phyloP scores from a whole-genome alignment of 2,113 vertebrate species.

The Erpornis zantholeuca region DNA sequence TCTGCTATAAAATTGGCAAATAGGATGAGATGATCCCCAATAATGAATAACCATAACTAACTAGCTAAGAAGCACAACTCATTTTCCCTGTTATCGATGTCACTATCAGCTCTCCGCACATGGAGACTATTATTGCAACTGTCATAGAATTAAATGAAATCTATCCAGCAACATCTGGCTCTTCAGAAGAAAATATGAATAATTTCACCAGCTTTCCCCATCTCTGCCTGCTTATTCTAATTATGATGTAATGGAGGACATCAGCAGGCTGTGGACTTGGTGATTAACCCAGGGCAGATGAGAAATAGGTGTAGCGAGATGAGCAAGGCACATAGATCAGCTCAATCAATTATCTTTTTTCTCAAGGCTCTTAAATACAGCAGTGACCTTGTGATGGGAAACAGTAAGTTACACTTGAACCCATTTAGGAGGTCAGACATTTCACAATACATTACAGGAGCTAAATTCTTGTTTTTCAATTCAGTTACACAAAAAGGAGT shows the following conservation, averaged over 20 bases:
- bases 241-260: slow-evolving; percentile 90
- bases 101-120: slow-evolving; percentile 73
- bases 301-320: slow-evolving; percentile 87
- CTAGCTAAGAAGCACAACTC: background rate
- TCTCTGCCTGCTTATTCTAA: slow-evolving; percentile 80
- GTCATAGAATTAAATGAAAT: slow-evolving; percentile 85
- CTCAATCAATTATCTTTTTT: slow-evolving; percentile 82
- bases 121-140: slow-evolving; percentile 78
- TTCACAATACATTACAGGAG: slow-evolving; percentile 33
- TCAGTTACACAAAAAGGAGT: background rate
- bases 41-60: slow-evolving; percentile 48
- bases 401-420: slow-evolving; percentile 84
- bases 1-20: slow-evolving; percentile 7
- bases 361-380: slow-evolving; percentile 79
- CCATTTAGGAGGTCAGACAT: slow-evolving; percentile 78
- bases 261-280: slow-evolving; percentile 82
- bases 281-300: slow-evolving; percentile 90
- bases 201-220: slow-evolving; percentile 74
- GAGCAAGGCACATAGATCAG: slow-evolving; percentile 81
- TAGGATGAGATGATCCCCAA: background rate
- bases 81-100: slow-evolving; percentile 60
- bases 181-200: slow-evolving; percentile 69
- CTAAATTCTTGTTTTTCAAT: background rate
- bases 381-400: slow-evolving; percentile 85
- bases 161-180: slow-evolving; percentile 83